Evolutionary conservation across 2,888 invertebrate species (phyloP).

Genomic region (Choristoneura rosaceana): DNA sequence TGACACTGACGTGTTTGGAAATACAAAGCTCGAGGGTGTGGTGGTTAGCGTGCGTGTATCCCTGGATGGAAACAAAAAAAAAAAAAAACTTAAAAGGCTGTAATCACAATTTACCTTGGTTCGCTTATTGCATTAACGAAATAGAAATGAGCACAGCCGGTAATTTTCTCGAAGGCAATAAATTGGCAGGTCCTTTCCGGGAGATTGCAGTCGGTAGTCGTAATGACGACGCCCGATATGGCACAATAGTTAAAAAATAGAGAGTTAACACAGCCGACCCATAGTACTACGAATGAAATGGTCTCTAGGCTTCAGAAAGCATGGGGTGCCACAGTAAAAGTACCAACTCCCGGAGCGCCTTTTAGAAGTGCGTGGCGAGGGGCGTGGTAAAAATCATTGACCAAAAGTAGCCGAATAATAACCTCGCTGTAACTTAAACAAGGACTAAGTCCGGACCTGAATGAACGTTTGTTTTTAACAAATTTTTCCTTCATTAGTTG

Average conservation of each 20-base stretch:
- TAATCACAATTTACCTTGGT: slow-evolving; percentile 3
- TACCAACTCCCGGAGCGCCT: no score
- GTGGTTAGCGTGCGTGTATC: slow-evolving; percentile 3
- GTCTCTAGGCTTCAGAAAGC: no score
- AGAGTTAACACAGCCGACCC: slow-evolving; percentile 14
- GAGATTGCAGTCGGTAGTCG: slow-evolving; percentile 55
- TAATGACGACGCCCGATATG: slow-evolving; percentile 52
- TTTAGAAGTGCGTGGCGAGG: no score
- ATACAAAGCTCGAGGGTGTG: slow-evolving; percentile 2
- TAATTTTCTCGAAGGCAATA: slow-evolving; percentile 61
- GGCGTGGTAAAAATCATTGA: no score
- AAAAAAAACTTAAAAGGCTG: slow-evolving; percentile 10
- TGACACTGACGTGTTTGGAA: slow-evolving; percentile 1
- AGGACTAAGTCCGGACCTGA: no score
- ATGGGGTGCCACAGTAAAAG: no score
- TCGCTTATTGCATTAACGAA: slow-evolving; percentile 23
- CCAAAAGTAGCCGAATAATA: no score
- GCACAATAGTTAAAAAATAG: slow-evolving; percentile 43
- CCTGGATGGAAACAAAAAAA: slow-evolving; percentile 9
- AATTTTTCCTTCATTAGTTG: background rate
- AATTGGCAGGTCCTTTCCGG: slow-evolving; percentile 57
- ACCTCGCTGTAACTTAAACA: no score
- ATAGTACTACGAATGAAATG: background rate
- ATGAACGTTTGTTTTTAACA: no score
- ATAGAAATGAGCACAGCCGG: slow-evolving; percentile 47